Percentiles rank a stretch among this genome's conserved stretches.
These are phyloP conservation scores for Hemicentrotus pulcherrimus DNA, from an alignment of 35 echinoderm and acorn worm genomes.

Conservation along the genomic window DNA sequence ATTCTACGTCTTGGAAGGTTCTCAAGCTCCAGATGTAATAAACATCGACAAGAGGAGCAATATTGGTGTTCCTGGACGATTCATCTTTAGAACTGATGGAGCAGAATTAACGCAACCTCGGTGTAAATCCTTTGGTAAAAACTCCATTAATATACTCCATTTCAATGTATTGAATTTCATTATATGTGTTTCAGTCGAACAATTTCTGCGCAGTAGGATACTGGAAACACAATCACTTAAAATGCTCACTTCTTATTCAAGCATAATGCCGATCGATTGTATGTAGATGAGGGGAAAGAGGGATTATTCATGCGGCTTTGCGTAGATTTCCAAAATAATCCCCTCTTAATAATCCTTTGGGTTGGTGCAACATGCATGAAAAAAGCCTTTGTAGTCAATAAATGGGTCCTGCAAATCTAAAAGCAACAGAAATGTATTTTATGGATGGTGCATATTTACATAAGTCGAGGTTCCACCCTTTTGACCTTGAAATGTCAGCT, in stretches of 20 bases:
- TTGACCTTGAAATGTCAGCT: background rate
- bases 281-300: background rate
- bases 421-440: background rate
- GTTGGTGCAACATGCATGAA: background rate
- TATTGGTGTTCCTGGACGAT: conserved; percentile 65
- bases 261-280: background rate
- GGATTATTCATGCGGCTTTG: background rate
- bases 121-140: background rate
- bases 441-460: background rate
- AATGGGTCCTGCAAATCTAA: background rate
- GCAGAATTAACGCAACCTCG: background rate
- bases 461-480: background rate
- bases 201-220: background rate
- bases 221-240: background rate
- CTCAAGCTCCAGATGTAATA: conserved; percentile 57
- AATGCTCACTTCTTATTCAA: background rate
- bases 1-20: conserved; percentile 43
- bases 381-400: background rate
- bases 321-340: background rate
- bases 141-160: background rate
- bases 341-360: background rate
- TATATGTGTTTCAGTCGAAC: background rate
- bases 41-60: conserved; percentile 69
- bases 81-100: conserved; percentile 61
- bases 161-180: background rate